Conservation (phyloP, 2,888 invertebrate species). For the Lampropteryx suffumata region DNA sequence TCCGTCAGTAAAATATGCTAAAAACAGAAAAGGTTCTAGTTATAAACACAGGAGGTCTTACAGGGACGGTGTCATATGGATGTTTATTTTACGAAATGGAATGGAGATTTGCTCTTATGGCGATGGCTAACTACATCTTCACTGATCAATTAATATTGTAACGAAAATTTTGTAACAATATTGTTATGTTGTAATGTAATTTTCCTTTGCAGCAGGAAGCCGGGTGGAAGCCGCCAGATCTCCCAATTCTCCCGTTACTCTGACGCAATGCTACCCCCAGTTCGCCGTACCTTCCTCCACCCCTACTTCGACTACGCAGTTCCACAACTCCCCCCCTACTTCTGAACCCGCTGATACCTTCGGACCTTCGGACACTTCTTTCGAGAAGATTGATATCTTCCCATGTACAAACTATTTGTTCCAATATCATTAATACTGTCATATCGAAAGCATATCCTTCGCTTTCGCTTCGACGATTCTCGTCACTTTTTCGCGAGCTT, state of each 20-base stretch:
- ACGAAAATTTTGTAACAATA: no score
- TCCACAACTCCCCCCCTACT: constrained; percentile 67
- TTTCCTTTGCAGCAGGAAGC: constrained; percentile 57
- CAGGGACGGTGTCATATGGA: no score
- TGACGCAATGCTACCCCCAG: constrained; percentile 70
- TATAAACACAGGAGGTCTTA: no score
- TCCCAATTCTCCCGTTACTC: constrained; percentile 79
- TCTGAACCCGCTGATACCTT: constrained; percentile 53
- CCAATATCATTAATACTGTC: constrained; percentile 54
- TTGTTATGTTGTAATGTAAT: no score
- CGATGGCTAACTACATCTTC: no score
- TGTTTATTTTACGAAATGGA: no score
- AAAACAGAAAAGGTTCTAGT: no score
- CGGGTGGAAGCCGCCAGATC: constrained; percentile 70
- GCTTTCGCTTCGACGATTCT: constrained; percentile 62
- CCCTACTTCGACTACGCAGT: constrained; percentile 63
- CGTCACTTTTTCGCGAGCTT: constrained; percentile 61
- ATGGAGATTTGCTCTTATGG: no score
- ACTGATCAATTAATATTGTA: no score
- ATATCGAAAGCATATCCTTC: constrained; percentile 78
- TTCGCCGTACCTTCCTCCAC: constrained; percentile 65
- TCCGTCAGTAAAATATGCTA: no score
- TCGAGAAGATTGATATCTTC: constrained; percentile 49
- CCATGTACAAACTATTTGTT: constrained; percentile 56
- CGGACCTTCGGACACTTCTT: constrained; percentile 44